These are phyloP conservation scores for Motacilla tschutschensis DNA, from an alignment of 2,113 vertebrate genomes.

Conservation along the genomic window DNA sequence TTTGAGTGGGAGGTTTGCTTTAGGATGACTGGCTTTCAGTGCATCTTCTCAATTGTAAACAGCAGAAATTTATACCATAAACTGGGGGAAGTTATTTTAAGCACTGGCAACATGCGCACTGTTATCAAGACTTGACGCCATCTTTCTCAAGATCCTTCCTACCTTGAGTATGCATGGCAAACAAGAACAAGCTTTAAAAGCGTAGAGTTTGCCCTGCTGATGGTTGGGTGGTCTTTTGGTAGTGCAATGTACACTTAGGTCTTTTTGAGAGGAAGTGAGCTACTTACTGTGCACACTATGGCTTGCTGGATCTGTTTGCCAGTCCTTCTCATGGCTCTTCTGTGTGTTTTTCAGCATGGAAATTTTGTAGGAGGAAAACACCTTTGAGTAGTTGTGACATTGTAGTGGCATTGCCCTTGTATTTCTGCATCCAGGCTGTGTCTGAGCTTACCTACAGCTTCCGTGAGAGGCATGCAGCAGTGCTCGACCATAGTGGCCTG, in stretches of 20 bases:
- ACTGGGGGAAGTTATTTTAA: neutral
- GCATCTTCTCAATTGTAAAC: neutral
- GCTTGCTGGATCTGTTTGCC: neutral
- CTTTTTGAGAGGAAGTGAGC: neutral
- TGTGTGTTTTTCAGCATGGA: neutral
- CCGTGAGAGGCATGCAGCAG: neutral
- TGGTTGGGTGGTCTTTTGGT: neutral
- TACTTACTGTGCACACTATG: neutral
- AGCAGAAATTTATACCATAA: neutral
- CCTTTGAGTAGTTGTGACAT: neutral
- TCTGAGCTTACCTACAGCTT: neutral
- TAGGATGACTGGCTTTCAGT: neutral
- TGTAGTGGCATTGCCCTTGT: neutral
- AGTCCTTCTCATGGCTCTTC: neutral
- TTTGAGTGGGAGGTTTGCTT: neutral
- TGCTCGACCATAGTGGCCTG: neutral
- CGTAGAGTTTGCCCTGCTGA: neutral
- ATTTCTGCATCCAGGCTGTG: neutral
- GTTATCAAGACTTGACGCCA: neutral
- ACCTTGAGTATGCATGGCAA: neutral
- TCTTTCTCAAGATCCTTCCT: neutral
- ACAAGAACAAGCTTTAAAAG: neutral
- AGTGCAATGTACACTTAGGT: fast-evolving
- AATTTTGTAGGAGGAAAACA: neutral
- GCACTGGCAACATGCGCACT: neutral